Evolutionary conservation across 2,797 vertebrate genomes (phyloP), one percentile per base, ranked within the genome.

Genomic region (Pseudomugil gertrudae): DNA sequence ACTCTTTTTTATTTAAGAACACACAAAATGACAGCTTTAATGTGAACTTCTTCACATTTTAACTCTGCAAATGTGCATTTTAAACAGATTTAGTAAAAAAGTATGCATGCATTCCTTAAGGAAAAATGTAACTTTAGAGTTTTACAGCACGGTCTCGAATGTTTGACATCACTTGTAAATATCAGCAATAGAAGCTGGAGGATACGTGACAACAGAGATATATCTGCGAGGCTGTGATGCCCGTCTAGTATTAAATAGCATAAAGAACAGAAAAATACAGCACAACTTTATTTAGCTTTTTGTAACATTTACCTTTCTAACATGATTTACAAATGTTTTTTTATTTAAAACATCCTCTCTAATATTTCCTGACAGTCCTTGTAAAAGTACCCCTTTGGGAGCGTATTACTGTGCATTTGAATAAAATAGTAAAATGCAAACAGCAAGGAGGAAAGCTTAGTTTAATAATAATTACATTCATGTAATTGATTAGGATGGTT

Each of bases 221-320:
- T 24, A 10, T 50, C 23, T 2, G 8, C 4, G 11, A 14, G 24
- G 48, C 24, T 9, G 19, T 8, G 17, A 4, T 60, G 36, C 30
- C 40, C 15, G 13, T 24, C 13, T 15, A 9, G 57, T 9, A 26
- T 14, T 53, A 24, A 52, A 48, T 38, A 51, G 43, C 54, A 43
- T 69, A 47, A 14, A 30, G 27, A 29, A 33, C 66, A 62, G 32
- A 36, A 61, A 47, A 23, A 14, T 48, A 9, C 21, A 11, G 43
- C 29, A 6, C 29, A 30, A 6, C 11, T 36, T 36, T 3, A 1
- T 14, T 36, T 36, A 15, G 4, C 2, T 15, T 36, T 36, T 36
- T 36, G 36, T 17, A 38, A 38, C 13, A 6, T 38, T 38, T 17
- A 38, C 36, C 36, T 38, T n/a, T n/a, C n/a, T n/a, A n/a, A n/a